These are phyloP conservation scores for Osedax fenrisi DNA, from an alignment of 2,888 invertebrate genomes.

Conservation along the genomic window DNA sequence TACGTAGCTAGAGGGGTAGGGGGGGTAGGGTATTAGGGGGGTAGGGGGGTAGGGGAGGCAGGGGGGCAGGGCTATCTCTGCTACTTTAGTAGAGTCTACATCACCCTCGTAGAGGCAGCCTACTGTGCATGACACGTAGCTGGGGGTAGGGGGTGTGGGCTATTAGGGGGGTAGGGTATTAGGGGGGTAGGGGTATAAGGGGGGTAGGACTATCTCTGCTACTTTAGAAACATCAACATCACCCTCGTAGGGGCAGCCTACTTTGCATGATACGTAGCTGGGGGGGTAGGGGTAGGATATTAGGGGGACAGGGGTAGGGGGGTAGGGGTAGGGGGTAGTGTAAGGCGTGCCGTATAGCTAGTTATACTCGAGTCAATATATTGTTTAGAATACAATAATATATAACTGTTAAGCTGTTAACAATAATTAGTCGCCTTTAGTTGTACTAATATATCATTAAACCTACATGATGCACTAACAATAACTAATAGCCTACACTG, in stretches of 20 bases:
- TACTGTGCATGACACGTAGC: constrained; percentile 80
- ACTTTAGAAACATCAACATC: constrained; percentile 64
- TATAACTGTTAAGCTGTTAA: too few relatives aligned
- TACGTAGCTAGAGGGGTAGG: constrained; percentile 59
- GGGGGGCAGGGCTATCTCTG: constrained; percentile 63
- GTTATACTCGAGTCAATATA: background rate
- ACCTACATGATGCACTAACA: too few relatives aligned
- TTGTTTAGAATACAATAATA: too few relatives aligned
- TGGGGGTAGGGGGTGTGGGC: constrained; percentile 33
- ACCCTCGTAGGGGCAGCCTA: constrained; percentile 94
- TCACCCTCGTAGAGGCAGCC: constrained; percentile 91
- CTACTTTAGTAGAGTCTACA: constrained; percentile 65
- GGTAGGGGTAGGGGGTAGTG: background rate
- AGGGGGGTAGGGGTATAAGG: constrained; percentile 63
- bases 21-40: background rate
- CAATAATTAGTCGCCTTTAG: too few relatives aligned
- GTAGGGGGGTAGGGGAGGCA: constrained; percentile 55
- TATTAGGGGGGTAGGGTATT: background rate
- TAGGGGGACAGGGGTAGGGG: background rate
- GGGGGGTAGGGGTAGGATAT: constrained; percentile 8
- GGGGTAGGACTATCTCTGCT: constrained; percentile 63
- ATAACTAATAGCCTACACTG: too few relatives aligned
- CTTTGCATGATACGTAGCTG: constrained; percentile 77
- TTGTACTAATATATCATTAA: too few relatives aligned
- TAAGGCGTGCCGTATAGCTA: background rate